Evolutionary conservation across 2,888 invertebrate genomes (phyloP).

Genomic region (Brachypterus glaber): DNA sequence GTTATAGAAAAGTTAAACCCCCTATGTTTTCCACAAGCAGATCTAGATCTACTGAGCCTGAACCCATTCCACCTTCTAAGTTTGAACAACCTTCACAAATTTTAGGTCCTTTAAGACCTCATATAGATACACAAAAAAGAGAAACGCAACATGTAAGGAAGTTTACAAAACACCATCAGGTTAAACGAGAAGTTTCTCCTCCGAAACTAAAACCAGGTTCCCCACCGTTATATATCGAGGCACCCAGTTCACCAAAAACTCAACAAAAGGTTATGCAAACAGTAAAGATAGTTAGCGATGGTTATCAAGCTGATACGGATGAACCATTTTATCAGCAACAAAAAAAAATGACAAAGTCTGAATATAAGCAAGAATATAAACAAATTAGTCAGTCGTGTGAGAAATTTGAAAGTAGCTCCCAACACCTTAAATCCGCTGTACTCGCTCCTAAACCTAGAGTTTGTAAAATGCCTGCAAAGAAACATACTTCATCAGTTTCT

Average conservation of each 20-base stretch:
- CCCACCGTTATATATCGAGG: slow-evolving; percentile 37
- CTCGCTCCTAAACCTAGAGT: slow-evolving; percentile 24
- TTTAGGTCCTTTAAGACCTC: slow-evolving; percentile 37
- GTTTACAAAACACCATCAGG: slow-evolving; percentile 30
- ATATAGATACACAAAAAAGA: slow-evolving; percentile 31
- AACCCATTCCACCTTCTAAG: slow-evolving; percentile 46
- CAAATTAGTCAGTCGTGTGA: slow-evolving; percentile 32
- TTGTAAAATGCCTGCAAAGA: slow-evolving; percentile 34
- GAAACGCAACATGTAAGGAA: slow-evolving; percentile 30
- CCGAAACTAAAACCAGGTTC: slow-evolving; percentile 39
- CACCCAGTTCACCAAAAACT: slow-evolving; percentile 44
- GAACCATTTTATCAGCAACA: slow-evolving; percentile 43
- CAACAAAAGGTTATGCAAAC: no score
- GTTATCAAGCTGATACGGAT: slow-evolving; percentile 63
- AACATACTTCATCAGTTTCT: slow-evolving; percentile 31
- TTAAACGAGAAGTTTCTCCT: slow-evolving; percentile 24
- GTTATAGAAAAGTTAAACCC: slow-evolving; percentile 47
- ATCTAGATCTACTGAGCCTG: slow-evolving; percentile 48
- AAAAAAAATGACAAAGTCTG: slow-evolving; percentile 29
- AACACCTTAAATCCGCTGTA: slow-evolving; percentile 25
- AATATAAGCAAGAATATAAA: slow-evolving; percentile 32
- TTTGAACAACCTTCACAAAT: slow-evolving; percentile 46
- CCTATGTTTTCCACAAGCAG: slow-evolving; percentile 43
- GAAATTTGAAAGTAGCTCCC: slow-evolving; percentile 28
- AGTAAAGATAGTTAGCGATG: slow-evolving; percentile 44